Evolutionary conservation across 2,888 invertebrate genomes (phyloP).

Genomic region (Himalopsyche kuldschensis): DNA sequence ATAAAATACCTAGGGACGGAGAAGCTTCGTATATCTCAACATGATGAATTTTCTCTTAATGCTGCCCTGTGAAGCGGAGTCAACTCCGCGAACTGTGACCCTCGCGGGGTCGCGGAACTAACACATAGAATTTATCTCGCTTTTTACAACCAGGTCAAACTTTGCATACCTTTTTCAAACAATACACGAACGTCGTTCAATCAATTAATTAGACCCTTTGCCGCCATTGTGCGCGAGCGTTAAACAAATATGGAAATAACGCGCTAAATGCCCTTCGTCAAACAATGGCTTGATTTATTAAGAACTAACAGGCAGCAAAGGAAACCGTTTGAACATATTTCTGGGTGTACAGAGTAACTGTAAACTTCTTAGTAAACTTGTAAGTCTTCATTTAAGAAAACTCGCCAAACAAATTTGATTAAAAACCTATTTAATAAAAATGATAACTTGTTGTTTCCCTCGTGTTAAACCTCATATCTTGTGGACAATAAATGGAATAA

Average conservation of each 20-base stretch:
- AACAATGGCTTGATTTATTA: constrained; percentile 35
- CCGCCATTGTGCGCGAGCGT: constrained; percentile 1
- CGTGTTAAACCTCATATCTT: too few species aligned
- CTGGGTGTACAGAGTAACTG: neutral
- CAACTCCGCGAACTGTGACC: neutral
- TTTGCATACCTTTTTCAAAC: constrained; percentile 11
- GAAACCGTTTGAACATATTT: neutral
- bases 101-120: neutral
- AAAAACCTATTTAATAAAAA: too few species aligned
- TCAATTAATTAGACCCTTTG: constrained; percentile 36
- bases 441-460: too few species aligned
- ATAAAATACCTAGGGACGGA: too few species aligned
- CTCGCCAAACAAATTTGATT: too few species aligned
- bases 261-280: constrained; percentile 22
- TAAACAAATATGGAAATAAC: constrained; percentile 29
- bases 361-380: too few species aligned
- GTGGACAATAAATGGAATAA: too few species aligned
- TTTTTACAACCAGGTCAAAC: constrained; percentile 7
- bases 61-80: neutral
- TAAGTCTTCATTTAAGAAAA: too few species aligned
- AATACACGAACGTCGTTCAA: constrained; percentile 23
- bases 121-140: constrained; percentile 8
- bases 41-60: neutral
- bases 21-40: too few species aligned
- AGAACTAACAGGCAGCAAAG: constrained; percentile 8